phyloP scores from a whole-genome alignment of 2,888 invertebrate genomes.

The Heliconius cydno region DNA sequence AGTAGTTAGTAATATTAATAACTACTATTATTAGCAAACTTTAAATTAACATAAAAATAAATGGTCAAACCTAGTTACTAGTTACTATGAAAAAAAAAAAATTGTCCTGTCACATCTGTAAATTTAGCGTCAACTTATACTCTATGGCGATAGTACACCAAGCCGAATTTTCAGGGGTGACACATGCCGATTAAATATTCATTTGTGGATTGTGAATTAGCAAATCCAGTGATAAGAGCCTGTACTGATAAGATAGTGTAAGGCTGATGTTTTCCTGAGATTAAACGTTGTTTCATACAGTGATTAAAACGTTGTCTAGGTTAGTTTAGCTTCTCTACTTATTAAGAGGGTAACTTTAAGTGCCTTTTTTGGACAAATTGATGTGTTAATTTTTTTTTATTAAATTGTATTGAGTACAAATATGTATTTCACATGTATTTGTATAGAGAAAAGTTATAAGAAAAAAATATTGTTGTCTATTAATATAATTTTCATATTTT shows the following conservation, averaged over 20 bases:
- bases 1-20: too few species aligned
- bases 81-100: too few species aligned
- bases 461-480: too few species aligned
- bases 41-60: too few species aligned
- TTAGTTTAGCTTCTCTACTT: background rate
- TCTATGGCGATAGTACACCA: constrained; percentile 54
- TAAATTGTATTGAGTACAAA: background rate
- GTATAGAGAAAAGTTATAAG: background rate
- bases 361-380: background rate
- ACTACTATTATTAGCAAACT: background rate
- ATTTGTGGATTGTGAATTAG: constrained; percentile 78
- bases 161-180: constrained; percentile 73
- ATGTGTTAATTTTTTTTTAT: background rate
- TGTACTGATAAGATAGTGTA: constrained; percentile 61
- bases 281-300: constrained; percentile 19
- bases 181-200: constrained; percentile 76
- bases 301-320: background rate
- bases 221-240: constrained; percentile 67
- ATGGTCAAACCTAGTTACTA: too few species aligned
- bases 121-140: constrained; percentile 40
- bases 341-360: background rate
- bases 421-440: background rate
- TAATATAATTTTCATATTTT: background rate
- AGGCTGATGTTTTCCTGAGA: constrained; percentile 47
- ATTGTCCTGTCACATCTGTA: constrained; percentile 46